phyloP scores from a whole-genome alignment of 2,888 invertebrate species.

The Ormyrus rosae region DNA sequence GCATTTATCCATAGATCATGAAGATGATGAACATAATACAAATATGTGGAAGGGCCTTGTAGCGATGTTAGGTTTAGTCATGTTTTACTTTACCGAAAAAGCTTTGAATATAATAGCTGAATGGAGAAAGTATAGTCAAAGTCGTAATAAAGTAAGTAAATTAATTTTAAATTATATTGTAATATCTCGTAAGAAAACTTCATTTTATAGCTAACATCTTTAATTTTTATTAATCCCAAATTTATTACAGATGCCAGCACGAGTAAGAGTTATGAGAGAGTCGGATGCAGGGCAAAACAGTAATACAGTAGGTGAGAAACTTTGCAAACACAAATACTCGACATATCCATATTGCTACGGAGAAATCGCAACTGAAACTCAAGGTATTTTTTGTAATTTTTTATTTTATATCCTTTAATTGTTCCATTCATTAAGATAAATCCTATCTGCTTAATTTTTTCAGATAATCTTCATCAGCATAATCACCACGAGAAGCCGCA shows the following conservation, averaged over 20 bases:
- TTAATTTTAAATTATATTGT: slow-evolving; percentile 62
- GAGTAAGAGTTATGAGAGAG: slow-evolving; percentile 86
- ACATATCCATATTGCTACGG: slow-evolving; percentile 92
- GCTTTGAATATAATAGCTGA: slow-evolving; percentile 87
- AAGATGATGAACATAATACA: slow-evolving; percentile 78
- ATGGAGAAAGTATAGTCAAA: slow-evolving; percentile 86
- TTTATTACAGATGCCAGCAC: slow-evolving; percentile 78
- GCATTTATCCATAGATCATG: slow-evolving; percentile 61
- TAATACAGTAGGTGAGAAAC: slow-evolving; percentile 79
- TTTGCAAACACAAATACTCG: slow-evolving; percentile 93
- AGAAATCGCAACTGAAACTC: slow-evolving; percentile 86
- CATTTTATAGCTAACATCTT: neutral
- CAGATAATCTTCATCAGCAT: slow-evolving; percentile 72
- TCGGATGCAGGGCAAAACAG: slow-evolving; percentile 77
- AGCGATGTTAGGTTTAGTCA: slow-evolving; percentile 88
- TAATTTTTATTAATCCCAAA: slow-evolving; percentile 48
- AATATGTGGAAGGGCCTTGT: slow-evolving; percentile 92
- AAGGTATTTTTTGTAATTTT: slow-evolving; percentile 73
- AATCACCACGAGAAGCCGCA: slow-evolving; percentile 70
- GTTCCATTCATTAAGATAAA: neutral
- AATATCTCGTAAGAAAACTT: neutral
- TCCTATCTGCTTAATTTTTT: neutral
- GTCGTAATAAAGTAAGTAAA: slow-evolving; percentile 80
- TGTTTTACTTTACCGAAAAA: slow-evolving; percentile 94
- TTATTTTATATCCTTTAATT: slow-evolving; percentile 17